phyloP scores from a whole-genome alignment of 2,888 invertebrate species.

The Xanthorhoe spadicearia region DNA sequence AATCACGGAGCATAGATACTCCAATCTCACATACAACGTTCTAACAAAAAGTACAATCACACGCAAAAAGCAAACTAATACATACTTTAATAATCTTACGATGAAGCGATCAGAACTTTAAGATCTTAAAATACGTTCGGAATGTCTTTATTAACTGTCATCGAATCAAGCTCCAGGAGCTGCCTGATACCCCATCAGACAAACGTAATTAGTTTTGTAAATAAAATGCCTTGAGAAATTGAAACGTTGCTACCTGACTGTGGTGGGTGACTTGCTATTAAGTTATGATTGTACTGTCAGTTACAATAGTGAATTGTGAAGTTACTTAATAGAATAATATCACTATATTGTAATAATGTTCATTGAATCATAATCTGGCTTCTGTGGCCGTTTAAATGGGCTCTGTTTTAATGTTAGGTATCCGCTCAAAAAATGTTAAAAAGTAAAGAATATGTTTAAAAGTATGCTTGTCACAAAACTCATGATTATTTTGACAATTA shows the following conservation, averaged over 20 bases:
- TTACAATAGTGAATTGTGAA: slow-evolving; percentile 49
- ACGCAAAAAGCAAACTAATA: slow-evolving; percentile 53
- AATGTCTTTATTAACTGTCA: slow-evolving; percentile 84
- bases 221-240: slow-evolving; percentile 84
- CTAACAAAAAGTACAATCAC: slow-evolving; percentile 56
- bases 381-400: background rate
- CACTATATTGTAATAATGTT: background rate
- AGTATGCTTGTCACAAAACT: too few relatives aligned
- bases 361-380: too few relatives aligned
- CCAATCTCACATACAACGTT: background rate
- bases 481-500: too few relatives aligned
- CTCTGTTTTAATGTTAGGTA: background rate
- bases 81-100: slow-evolving; percentile 65
- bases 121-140: slow-evolving; percentile 74
- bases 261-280: slow-evolving; percentile 80
- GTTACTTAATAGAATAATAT: slow-evolving; percentile 15
- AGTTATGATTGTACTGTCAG: slow-evolving; percentile 62
- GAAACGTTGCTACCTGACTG: slow-evolving; percentile 81
- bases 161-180: slow-evolving; percentile 78
- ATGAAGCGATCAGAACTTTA: slow-evolving; percentile 66
- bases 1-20: background rate
- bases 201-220: slow-evolving; percentile 85
- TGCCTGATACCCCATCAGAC: slow-evolving; percentile 81
- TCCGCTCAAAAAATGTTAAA: background rate
- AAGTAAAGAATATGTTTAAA: too few relatives aligned